phyloP scores from a whole-genome alignment of 2,113 vertebrate genomes.

The Delphinapterus leucas region DNA sequence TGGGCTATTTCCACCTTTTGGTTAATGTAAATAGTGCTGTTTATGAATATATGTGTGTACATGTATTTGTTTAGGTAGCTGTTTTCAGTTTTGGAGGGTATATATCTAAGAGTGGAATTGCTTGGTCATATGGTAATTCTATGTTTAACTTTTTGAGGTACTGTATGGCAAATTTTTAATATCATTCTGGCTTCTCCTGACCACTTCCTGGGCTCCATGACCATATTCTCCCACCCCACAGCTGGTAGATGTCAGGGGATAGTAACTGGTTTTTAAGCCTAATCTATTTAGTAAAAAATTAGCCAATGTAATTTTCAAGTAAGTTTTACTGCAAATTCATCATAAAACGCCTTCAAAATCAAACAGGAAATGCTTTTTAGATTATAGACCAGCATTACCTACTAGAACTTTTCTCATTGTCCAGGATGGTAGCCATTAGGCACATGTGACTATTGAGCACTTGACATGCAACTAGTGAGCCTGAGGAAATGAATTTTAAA shows the following conservation, averaged over 20 bases:
- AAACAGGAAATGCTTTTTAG: slow-evolving; percentile 42
- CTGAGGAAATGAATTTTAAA: slow-evolving; percentile 5
- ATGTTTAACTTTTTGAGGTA: background rate
- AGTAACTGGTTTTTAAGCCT: background rate
- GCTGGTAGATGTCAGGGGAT: background rate
- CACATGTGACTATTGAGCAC: background rate
- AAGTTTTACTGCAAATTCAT: slow-evolving; percentile 13
- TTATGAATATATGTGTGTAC: background rate
- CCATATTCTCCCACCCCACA: background rate
- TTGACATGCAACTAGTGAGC: background rate
- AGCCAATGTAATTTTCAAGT: slow-evolving; percentile 8
- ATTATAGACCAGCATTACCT: background rate
- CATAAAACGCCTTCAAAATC: background rate
- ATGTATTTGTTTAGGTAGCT: background rate
- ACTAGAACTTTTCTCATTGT: background rate
- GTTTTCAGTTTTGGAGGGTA: background rate
- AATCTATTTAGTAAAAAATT: background rate
- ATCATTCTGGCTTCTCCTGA: background rate
- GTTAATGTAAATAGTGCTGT: background rate
- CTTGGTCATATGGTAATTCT: background rate
- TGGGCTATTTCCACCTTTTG: background rate
- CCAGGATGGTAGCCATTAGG: background rate
- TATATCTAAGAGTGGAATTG: background rate
- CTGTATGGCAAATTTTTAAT: background rate
- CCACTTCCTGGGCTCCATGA: background rate